Base-by-base conservation (phyloP, 1,140 invertebrate species). In the Tenebrio molitor region DNA sequence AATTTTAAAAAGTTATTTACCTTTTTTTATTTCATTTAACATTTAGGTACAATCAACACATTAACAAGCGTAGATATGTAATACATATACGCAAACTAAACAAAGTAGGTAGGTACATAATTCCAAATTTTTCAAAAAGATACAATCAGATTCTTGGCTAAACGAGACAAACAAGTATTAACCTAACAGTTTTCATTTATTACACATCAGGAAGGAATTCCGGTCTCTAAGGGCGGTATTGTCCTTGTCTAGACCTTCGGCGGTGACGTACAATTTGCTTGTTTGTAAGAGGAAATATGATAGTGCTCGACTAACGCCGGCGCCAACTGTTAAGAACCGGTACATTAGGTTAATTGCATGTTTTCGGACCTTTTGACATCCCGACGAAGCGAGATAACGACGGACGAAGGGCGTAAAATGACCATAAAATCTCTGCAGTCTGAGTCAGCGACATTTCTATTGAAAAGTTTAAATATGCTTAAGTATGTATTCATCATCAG, bases 311-410 rank as follows among this genome's bases (percentile, higher is more conserved):
- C 53, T 50, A 53, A 39, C 33, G 66, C 46, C 66, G 33, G 50
- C 65, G 58, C 65, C 66, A 67, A 66, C 12, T 63, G 58, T 53
- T 69, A 34, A 62, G 34, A 46, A 34, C 34, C 65, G 66, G 72
- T 69, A 73, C 72, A 73, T 73, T 73, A 69, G 34, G 66, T 69
- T 73, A 73, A 73, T 73, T 73, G 72, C 66, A 36, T 73, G 72
- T 73, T 73, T 73, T 73, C 36, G 39, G 66, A 46, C 72, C 66
- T 69, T 73, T 73, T 69, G 72, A 73, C 72, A 73, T 66, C 62
- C 65, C 36, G 42, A 65, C 70, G 44, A 67, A 72, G 44, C 36
- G 50, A 33, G 58, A 63, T 63, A 53, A 10, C 5, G n/a, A 34
- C 34, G 19, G 16, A 7, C 14, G 63, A 29, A 69, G 16, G 14